Evolutionary conservation across 2,113 vertebrate species (phyloP).

Genomic region (Notechis scutatus): DNA sequence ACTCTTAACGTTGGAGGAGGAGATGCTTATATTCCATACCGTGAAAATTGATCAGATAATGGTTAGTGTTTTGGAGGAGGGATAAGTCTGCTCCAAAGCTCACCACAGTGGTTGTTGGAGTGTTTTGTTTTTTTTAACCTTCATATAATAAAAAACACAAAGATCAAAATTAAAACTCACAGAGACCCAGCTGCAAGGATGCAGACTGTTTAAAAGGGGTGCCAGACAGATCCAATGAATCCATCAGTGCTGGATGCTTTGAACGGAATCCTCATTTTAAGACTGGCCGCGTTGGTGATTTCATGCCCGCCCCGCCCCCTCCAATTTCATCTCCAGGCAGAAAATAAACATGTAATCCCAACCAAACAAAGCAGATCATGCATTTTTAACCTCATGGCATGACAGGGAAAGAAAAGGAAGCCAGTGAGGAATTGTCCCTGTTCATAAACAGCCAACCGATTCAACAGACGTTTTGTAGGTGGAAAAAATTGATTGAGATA

Average conservation of each 20-base stretch:
- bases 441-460: conserved; percentile 63
- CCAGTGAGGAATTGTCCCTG: conserved; percentile 53
- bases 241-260: conserved; percentile 32
- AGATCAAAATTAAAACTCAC: conserved; percentile 42
- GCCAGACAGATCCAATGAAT: not conserved
- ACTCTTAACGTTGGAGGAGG: not conserved
- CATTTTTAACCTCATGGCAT: conserved; percentile 61
- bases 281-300: conserved; percentile 38
- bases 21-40: not conserved
- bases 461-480: conserved; percentile 67
- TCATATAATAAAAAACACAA: conserved; percentile 24
- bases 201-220: conserved; percentile 33
- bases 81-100: conserved; percentile 22
- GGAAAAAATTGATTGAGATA: conserved; percentile 66
- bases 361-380: conserved; percentile 55
- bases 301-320: conserved; percentile 9
- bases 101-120: conserved; percentile 28
- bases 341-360: conserved; percentile 47
- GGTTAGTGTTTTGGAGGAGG: not conserved
- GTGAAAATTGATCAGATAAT: not conserved
- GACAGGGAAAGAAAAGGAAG: conserved; percentile 53
- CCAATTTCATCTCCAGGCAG: conserved; percentile 19
- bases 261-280: conserved; percentile 42
- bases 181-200: conserved; percentile 33
- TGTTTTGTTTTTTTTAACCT: not conserved